Conservation (phyloP, 2,797 vertebrate species). For the Cirrhinus molitorella region DNA sequence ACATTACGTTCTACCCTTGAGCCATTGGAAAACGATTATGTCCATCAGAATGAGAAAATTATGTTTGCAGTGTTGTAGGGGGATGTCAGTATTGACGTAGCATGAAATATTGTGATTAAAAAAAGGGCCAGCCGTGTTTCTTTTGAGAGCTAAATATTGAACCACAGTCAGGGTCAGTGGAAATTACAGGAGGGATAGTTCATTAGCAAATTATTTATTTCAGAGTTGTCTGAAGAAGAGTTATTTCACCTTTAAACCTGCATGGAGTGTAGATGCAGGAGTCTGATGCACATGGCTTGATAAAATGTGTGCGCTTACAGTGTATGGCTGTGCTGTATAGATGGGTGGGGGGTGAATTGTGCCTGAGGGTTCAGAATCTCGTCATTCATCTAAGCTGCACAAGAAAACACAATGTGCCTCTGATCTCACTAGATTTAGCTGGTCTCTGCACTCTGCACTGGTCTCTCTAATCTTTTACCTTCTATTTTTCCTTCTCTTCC, state of each 20-base stretch:
- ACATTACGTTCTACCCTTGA: background rate
- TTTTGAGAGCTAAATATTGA: constrained; percentile 28
- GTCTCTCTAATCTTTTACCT: constrained; percentile 45
- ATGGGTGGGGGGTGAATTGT: background rate
- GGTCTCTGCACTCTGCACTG: constrained; percentile 45
- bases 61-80: background rate
- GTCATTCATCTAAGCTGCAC: constrained; percentile 23
- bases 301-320: background rate
- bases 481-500: constrained; percentile 40
- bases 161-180: background rate
- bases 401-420: constrained; percentile 52
- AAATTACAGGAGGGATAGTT: background rate
- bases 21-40: background rate
- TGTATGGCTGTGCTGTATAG: background rate
- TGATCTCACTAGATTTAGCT: constrained; percentile 62
- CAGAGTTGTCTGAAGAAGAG: background rate
- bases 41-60: constrained; percentile 4
- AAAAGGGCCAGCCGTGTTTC: background rate
- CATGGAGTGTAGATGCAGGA: background rate
- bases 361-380: constrained; percentile 4
- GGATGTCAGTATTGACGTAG: background rate
- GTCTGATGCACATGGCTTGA: background rate
- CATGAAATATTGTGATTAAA: constrained; percentile 30
- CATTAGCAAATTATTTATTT: constrained; percentile 1
- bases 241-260: background rate